Evolutionary conservation across 2,113 vertebrate genomes (phyloP), one percentile per base, ranked within the genome.

Genomic region (Tetrao urogallus): DNA sequence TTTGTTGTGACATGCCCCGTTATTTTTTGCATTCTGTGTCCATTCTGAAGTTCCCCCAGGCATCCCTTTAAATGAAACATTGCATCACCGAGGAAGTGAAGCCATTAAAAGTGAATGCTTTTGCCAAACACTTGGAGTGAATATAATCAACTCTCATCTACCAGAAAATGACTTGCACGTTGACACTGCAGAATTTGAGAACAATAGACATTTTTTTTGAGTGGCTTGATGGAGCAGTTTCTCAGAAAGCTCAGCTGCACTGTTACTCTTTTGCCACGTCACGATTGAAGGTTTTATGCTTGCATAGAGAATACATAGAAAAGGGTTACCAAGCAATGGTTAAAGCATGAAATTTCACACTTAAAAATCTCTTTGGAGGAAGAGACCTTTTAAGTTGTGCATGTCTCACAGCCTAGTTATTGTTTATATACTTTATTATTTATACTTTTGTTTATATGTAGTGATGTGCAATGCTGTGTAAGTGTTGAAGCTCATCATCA

Each of bases 1-100:
- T 90, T 85, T 92, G 94, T 92, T 95, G 77, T 57, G 88, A 95
- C 83, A 82, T 94, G 90, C 90, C 93, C 91, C 91, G 80, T 96
- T 95, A 84, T 82, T 94, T 94, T 96, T 95, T 90, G 83, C 86
- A 58, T 90, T 86, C 73, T 88, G 58, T 64, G 77, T 88, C 86
- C 74, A 10, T 92, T 72, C 70, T 93, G 52, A 66, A 94, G 91
- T 45, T 94, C 50, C 83, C 83, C 45, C 67, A 80, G 96, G 93
- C 95, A 88, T 86, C 79, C 76, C 95, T 86, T 93, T 90, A 69
- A 78, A 94, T 79, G 93, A 86, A 94, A 40, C 61, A 28, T 92
- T 96, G 92, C 94, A 94, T 94, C 95, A 94, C 61, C 27, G 91
- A 74, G 88, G 93, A 90, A 95, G 58, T 69, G 54, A 90, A 93